Base-by-base conservation (phyloP, 1,140 invertebrate genomes). In the Coboldia fuscipes region DNA sequence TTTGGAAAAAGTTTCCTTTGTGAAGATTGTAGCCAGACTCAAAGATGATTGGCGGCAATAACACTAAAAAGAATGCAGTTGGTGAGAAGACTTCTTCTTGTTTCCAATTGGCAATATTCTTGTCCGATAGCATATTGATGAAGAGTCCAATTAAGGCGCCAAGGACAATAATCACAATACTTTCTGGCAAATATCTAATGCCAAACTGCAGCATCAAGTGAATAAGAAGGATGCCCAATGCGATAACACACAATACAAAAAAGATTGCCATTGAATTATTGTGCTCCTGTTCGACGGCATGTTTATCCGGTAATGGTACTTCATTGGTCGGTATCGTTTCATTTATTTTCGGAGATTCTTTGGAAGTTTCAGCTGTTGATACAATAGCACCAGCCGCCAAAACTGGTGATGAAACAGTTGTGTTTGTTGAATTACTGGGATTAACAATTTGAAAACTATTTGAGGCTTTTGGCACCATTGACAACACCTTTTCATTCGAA, bases 1-100 rank as follows among this genome's bases (percentile, higher is more conserved):
- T 97, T 61, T 94, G 89, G 54, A 97, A 97, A 50, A 97, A 98
- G 50, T 97, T 97, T 33, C 92, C 90, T 58, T 97, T 97, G 47
- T 97, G 92, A 30, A 97, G 66, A 70, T 97, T 97, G 51, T 97
- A 97, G 4, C 93, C 93, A 4, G 89, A 94, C 60, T 98, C 93
- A 66, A 97, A 97, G 42, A 98, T 97, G 29, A 97, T 98, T 1
- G 93, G 93, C 5, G 93, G 93, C n/a, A 98, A 53, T 1, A 97
- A 63, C 1, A 97, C 81, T 29, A 97, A 63, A 46, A 98, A 98
- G 53, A 98, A 98, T 8, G 89, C 83, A 30, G 89, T 97, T 0
- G 92, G 92, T 10, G 86, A 89, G 47, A 97, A 93, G 1, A 89
- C 83, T 61, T 97, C 92, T 57, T 96, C 89, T 58, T 89, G 90